Evolutionary conservation across 1,140 invertebrate genomes (phyloP), one percentile per base, ranked within the genome.

Genomic region (Lordiphosa stackelbergi): DNA sequence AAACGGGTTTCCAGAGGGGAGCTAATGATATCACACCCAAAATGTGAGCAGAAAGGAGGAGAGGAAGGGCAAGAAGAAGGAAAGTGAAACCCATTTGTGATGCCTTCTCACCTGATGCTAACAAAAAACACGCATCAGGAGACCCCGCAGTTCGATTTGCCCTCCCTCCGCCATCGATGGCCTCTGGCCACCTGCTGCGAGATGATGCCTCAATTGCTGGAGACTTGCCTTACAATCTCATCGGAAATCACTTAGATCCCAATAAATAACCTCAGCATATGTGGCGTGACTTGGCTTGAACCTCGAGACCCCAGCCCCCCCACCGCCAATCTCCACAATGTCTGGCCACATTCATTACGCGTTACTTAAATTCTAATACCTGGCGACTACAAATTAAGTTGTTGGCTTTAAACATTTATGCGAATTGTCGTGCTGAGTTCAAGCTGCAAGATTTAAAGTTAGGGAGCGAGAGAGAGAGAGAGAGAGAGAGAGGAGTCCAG

Each of bases 231-330:
- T 66, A 77, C 69, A 78, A 84, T 85, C 85, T 87, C 85, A 87
- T 87, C 78, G 77, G 66, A 84, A 87, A 87, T 87, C 85, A 87
- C 85, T 87, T 87, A 87, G 85, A 86, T 84, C 85, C 81, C 85
- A 85, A 87, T 87, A 86, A 87, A 87, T 87, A 85, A 86, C 47
- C 71, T 54, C 60, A 46, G 48, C 66, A 74, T 66, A 71, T 57
- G 54, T 59, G 57, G 62, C 58, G 78, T 69, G 57, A 56, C 63
- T 66, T 38, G 62, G 11, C 51, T 24, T 28, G 24, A 61, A 47
- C 54, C 40, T 11, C 12, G 34, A 45, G 35, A 22, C 45, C 24
- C 24, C 16, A 43, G 36, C 37, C 34, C 11, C 5, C 13, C 10
- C 48, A 46, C 24, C 22, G 13, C 13, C 31, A 24, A 22, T 37